These are phyloP conservation scores for Zootoca vivipara DNA, from an alignment of 2,113 vertebrate genomes.

Conservation along the genomic window DNA sequence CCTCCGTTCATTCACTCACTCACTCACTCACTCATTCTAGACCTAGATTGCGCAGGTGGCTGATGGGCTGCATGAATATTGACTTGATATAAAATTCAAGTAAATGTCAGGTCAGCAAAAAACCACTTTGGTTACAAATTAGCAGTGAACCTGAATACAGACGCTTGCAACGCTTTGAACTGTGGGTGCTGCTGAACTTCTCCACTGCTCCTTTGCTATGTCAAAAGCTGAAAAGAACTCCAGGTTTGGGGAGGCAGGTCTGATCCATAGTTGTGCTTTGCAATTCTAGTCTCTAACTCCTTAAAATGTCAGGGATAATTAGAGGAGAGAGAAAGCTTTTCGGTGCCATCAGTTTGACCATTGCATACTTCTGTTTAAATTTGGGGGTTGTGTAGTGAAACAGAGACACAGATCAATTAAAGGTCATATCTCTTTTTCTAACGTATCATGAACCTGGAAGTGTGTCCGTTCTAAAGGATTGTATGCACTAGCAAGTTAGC, in stretches of 20 bases:
- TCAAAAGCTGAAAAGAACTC: constrained; percentile 12
- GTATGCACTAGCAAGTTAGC: not conserved
- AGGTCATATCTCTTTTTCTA: constrained; percentile 6
- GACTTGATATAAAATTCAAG: constrained; percentile 4
- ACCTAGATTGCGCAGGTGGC: not conserved
- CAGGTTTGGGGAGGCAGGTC: not conserved
- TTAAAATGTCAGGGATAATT: constrained; percentile 21
- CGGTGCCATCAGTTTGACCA: not conserved
- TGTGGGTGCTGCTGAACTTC: constrained; percentile 7
- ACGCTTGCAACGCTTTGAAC: not conserved
- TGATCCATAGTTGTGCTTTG: not conserved
- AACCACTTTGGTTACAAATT: constrained; percentile 9
- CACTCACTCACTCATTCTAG: not conserved
- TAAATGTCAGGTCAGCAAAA: not conserved
- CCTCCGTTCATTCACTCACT: not conserved
- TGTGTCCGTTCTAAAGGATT: not conserved
- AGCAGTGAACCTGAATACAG: constrained; percentile 6
- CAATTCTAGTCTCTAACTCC: not conserved
- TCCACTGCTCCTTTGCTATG: not conserved
- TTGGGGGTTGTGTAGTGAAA: not conserved
- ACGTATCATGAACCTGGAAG: not conserved
- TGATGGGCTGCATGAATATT: not conserved
- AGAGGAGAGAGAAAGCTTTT: not conserved
- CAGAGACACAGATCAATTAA: constrained; percentile 5
- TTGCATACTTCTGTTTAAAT: constrained; percentile 1